A percentile compares a stretch with the other conserved stretches of the same genome.
These are phyloP conservation scores for Hanleya hanleyi DNA, from an alignment of 2,888 invertebrate species.

Conservation along the genomic window DNA sequence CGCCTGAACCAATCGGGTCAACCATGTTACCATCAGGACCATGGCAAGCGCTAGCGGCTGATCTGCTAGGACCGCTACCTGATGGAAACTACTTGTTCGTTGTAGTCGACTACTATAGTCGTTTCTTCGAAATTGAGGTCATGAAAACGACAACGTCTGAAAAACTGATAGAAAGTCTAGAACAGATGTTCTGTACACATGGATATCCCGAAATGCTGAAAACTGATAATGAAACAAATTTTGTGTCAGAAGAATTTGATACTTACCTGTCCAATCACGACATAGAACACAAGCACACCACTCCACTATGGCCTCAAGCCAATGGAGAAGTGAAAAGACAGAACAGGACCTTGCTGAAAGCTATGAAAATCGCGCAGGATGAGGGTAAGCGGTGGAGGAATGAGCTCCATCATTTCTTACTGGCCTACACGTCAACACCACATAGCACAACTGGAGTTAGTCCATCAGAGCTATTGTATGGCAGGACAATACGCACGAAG, in stretches of 20 bases:
- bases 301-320: slow-evolving; percentile 22
- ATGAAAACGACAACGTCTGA: slow-evolving; percentile 17
- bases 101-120: slow-evolving; percentile 24
- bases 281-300: slow-evolving; percentile 4
- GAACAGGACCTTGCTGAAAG: slow-evolving; percentile 21
- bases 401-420: slow-evolving; percentile 15
- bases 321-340: slow-evolving; percentile 29
- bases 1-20: slow-evolving; percentile 21
- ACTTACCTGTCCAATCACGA: slow-evolving; percentile 1
- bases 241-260: slow-evolving; percentile 11
- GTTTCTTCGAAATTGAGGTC: slow-evolving; percentile 16
- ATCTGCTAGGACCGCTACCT: slow-evolving; percentile 24
- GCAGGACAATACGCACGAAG: slow-evolving; percentile 23
- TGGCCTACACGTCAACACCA: slow-evolving; percentile 26
- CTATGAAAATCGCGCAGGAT: slow-evolving; percentile 25
- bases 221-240: slow-evolving; percentile 20
- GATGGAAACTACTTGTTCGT: slow-evolving; percentile 18
- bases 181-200: slow-evolving; percentile 12
- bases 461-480: slow-evolving; percentile 27
- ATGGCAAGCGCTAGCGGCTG: slow-evolving; percentile 27
- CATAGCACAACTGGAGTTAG: slow-evolving; percentile 25
- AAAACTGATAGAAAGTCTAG: slow-evolving; percentile 14
- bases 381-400: slow-evolving; percentile 16
- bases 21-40: slow-evolving; percentile 17
- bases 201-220: slow-evolving; percentile 12